A percentile compares a stretch with the other conserved stretches of the same genome.
Evolutionary conservation across 2,888 invertebrate genomes (phyloP).

Genomic region (Lasioglossum leucozonium): DNA sequence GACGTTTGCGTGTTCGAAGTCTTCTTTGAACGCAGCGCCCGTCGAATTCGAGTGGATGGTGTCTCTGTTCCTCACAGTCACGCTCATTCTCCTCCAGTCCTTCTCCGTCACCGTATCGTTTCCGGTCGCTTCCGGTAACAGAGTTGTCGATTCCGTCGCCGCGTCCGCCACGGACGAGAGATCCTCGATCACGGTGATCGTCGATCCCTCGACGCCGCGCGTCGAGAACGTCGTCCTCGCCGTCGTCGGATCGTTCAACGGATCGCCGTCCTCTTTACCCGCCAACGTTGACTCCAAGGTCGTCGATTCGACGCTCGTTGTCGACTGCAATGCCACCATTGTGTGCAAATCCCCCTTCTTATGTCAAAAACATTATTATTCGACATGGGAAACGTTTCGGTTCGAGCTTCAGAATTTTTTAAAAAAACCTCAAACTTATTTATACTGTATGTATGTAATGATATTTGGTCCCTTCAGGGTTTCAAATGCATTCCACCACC

Average conservation of each 20-base stretch:
- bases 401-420: neutral
- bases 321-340: slow-evolving; percentile 35
- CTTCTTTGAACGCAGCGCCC: slow-evolving; percentile 38
- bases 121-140: slow-evolving; percentile 55
- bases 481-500: too few species aligned
- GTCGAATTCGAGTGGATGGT: slow-evolving; percentile 32
- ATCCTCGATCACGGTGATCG: slow-evolving; percentile 50
- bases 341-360: neutral
- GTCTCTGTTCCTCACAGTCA: slow-evolving; percentile 54
- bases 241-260: slow-evolving; percentile 27
- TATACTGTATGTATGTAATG: too few species aligned
- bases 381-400: neutral
- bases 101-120: slow-evolving; percentile 36
- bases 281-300: slow-evolving; percentile 54
- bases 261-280: slow-evolving; percentile 43
- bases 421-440: neutral
- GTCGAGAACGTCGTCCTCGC: slow-evolving; percentile 47
- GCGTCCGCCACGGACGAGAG: slow-evolving; percentile 42
- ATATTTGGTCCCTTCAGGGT: too few species aligned
- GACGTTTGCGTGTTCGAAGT: slow-evolving; percentile 31
- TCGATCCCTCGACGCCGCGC: slow-evolving; percentile 46
- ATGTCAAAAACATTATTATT: neutral
- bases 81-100: slow-evolving; percentile 33
- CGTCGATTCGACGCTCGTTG: slow-evolving; percentile 54
- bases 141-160: slow-evolving; percentile 63